phyloP scores from a whole-genome alignment of 2,888 invertebrate species.

The Metopia argyrocephala region DNA sequence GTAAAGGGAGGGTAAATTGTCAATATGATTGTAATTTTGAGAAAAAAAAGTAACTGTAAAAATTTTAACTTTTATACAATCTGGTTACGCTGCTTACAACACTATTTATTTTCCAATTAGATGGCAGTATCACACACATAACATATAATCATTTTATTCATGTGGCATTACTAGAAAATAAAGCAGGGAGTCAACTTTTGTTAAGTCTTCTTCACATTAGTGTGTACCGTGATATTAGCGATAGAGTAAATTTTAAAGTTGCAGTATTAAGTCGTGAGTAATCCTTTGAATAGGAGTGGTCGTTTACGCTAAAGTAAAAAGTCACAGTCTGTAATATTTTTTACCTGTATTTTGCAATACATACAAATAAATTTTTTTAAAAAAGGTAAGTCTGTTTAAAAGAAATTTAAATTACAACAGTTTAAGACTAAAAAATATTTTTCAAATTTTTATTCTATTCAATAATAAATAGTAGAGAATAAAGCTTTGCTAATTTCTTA shows the following conservation, averaged over 20 bases:
- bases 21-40: too few relatives aligned
- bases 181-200: slow-evolving; percentile 27
- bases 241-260: slow-evolving; percentile 63
- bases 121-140: background rate
- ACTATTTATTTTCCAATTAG: background rate
- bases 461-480: too few relatives aligned
- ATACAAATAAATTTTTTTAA: slow-evolving; percentile 51
- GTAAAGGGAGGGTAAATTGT: too few relatives aligned
- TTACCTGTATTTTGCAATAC: slow-evolving; percentile 44
- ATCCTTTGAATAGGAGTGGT: slow-evolving; percentile 66
- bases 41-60: too few relatives aligned
- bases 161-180: slow-evolving; percentile 15
- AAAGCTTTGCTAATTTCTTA: too few relatives aligned
- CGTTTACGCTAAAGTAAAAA: slow-evolving; percentile 45
- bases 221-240: too few relatives aligned
- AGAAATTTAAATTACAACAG: background rate
- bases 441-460: too few relatives aligned
- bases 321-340: slow-evolving; percentile 43
- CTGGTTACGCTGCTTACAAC: too few relatives aligned
- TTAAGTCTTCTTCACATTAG: slow-evolving; percentile 25
- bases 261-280: slow-evolving; percentile 65
- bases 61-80: too few relatives aligned
- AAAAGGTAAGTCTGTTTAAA: slow-evolving; percentile 48
- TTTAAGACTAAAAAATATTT: background rate
- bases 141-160: background rate